phyloP scores from a whole-genome alignment of 2,113 vertebrate species.

The Picathartes gymnocephalus region DNA sequence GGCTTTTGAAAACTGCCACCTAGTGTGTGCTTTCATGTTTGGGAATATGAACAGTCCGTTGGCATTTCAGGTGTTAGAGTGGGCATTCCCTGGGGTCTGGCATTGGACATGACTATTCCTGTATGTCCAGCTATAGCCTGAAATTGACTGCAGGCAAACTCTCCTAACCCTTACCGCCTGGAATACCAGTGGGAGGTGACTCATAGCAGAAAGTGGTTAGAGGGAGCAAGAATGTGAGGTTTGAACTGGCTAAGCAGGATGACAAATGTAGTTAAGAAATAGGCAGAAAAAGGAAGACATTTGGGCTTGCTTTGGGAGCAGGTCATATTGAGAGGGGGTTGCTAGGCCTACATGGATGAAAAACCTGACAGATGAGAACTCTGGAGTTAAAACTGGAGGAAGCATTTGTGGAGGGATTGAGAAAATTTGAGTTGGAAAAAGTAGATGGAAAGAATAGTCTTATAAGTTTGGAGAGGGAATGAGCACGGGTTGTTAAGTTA shows the following conservation, averaged over 20 bases:
- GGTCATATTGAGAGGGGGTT: not conserved
- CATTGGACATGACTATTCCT: not conserved
- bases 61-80: not conserved
- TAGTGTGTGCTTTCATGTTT: not conserved
- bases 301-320: not conserved
- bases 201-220: not conserved
- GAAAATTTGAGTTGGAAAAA: not conserved
- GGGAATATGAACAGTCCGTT: not conserved
- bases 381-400: not conserved
- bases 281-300: not conserved
- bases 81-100: not conserved
- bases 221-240: not conserved
- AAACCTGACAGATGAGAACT: not conserved
- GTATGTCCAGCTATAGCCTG: not conserved
- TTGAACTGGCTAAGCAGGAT: not conserved
- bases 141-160: not conserved
- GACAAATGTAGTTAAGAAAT: not conserved
- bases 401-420: not conserved
- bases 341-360: not conserved
- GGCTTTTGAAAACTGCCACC: not conserved
- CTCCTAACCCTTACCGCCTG: not conserved
- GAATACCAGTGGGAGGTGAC: not conserved
- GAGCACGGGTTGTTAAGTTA: not conserved
- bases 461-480: not conserved
- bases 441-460: not conserved